These are phyloP conservation scores for Trichosurus vulpecula DNA, from an alignment of 2,797 vertebrate species.

Conservation along the genomic window DNA sequence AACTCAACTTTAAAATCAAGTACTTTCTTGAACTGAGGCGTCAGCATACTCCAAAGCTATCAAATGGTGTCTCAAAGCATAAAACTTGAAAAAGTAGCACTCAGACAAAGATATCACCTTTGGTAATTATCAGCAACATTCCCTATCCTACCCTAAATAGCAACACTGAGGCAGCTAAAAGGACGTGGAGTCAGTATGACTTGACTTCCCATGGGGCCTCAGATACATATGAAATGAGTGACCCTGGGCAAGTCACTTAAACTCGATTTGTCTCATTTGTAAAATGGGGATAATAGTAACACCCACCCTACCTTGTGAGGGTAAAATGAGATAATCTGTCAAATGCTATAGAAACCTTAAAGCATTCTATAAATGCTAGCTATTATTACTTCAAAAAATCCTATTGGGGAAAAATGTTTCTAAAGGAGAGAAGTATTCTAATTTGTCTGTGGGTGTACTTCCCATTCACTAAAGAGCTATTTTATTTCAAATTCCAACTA, in stretches of 20 bases:
- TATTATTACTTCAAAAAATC: not conserved
- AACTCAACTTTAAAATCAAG: constrained; percentile 31
- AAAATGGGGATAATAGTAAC: not conserved
- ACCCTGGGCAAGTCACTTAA: not conserved
- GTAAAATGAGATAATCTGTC: not conserved
- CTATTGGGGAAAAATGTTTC: not conserved
- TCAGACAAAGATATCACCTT: not conserved
- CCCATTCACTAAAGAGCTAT: not conserved
- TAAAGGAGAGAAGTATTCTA: not conserved
- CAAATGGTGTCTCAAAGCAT: not conserved
- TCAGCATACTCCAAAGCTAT: not conserved
- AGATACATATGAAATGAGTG: not conserved
- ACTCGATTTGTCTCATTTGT: not conserved
- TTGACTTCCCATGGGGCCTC: not conserved
- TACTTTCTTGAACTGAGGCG: not conserved
- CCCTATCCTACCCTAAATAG: not conserved
- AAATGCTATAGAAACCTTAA: not conserved
- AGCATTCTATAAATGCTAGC: not conserved
- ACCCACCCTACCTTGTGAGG: not conserved
- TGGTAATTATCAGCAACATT: not conserved
- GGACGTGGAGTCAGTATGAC: not conserved
- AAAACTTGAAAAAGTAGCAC: not conserved
- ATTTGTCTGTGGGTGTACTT: not conserved
- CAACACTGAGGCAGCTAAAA: not conserved
- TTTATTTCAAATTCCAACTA: constrained; percentile 2